Evolutionary conservation across 2,113 vertebrate genomes (phyloP).

Genomic region (Oreotrochilus melanogaster): DNA sequence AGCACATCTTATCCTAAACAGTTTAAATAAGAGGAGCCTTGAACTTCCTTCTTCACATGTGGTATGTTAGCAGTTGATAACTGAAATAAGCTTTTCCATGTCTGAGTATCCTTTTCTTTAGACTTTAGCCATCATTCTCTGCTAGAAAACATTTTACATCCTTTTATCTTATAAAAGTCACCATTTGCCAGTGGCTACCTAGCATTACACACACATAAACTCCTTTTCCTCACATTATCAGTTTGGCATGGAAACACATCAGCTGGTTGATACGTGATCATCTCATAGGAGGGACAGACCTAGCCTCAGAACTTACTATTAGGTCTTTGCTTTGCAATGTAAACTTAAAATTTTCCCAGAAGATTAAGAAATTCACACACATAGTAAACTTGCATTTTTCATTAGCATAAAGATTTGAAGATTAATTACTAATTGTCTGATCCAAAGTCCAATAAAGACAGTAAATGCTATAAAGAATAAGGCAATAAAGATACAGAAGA

Average conservation of each 20-base stretch:
- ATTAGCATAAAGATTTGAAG: not conserved
- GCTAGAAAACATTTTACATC: not conserved
- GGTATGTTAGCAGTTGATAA: not conserved
- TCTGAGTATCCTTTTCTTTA: not conserved
- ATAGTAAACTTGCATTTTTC: not conserved
- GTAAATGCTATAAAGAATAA: not conserved
- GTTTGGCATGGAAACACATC: not conserved
- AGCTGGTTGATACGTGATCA: not conserved
- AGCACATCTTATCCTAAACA: not conserved
- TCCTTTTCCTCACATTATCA: not conserved
- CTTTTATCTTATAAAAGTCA: not conserved
- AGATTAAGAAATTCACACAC: not conserved
- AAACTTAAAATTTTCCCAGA: constrained; percentile 3
- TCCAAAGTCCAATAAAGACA: not conserved
- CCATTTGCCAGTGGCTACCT: not conserved
- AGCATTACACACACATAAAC: not conserved
- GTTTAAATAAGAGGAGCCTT: not conserved
- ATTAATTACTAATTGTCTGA: constrained; percentile 20
- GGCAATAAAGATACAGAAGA: not conserved
- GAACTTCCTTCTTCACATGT: not conserved
- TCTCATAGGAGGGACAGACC: not conserved
- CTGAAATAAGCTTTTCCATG: not conserved
- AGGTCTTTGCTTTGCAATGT: not conserved
- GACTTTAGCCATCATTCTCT: not conserved
- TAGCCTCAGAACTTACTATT: not conserved